Base-by-base conservation (phyloP, 1,140 invertebrate genomes). In the Formica selysi region DNA sequence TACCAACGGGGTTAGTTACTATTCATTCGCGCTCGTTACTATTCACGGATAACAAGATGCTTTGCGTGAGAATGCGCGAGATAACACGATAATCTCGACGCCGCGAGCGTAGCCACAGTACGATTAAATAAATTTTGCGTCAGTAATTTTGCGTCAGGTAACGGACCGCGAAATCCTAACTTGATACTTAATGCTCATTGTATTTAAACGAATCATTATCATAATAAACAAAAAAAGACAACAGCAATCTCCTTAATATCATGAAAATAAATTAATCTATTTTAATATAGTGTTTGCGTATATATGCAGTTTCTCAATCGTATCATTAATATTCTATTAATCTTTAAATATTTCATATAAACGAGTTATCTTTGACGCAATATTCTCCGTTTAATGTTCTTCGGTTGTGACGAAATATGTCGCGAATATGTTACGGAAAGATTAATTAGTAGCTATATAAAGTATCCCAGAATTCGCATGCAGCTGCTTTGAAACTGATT, bases 51-150 rank as follows among this genome's bases (percentile, higher is more conserved):
- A 74, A 83, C 67, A 73, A 83, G 79, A 83, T 61, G 38, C 68
- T 26, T 59, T n/a, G 16, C 68, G 79, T 32, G 22, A 32, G 41
- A 78, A 67, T 48, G 44, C 76, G 62, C 38, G 59, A 65, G 36
- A 73, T 71, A 81, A 81, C 79, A 29, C 79, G 38, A 73, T 83
- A 83, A 83, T 81, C 78, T 51, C 62, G 76, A 26, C 73, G 57
- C 19, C 10, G 80, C 44, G 6, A 29, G 51, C 59, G 71, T 44
- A 48, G 71, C 22, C 29, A 32, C 26, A 26, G 13, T 48, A 62
- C 57, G 68, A 61, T 81, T 71, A 59, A 81, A 71, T 71, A 44
- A 81, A 54, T 71, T 59, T 81, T 71, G 78, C 67, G 48, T 54
- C 51, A 38, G 65, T 81, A 71, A 81, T 51, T 51, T 51, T 51